A percentile compares a stretch with the other conserved stretches of the same genome.
These are phyloP conservation scores for Mellivora capensis DNA, from an alignment of 2,113 vertebrate genomes.

Conservation along the genomic window DNA sequence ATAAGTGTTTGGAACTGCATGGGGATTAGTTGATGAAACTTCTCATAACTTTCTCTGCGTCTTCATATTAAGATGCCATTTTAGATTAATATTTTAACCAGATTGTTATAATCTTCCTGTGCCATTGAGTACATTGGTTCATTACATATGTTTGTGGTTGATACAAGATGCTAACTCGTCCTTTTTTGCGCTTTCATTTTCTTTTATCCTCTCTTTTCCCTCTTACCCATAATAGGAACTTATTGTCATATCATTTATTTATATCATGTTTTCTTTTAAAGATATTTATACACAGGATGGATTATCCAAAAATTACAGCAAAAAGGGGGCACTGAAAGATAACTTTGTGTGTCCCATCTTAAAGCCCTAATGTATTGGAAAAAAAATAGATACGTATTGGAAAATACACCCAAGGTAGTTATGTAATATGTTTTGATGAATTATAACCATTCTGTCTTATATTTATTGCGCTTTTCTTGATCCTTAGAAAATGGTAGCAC, in stretches of 20 bases:
- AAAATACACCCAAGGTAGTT: conserved; percentile 55
- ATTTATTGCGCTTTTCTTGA: conserved; percentile 69
- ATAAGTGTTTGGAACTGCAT: not conserved
- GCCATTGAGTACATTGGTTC: not conserved
- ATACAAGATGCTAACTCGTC: not conserved
- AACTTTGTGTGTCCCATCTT: conserved; percentile 32
- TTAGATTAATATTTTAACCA: conserved; percentile 19
- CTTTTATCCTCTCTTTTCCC: not conserved
- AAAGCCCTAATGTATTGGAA: conserved; percentile 27
- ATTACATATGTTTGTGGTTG: conserved; percentile 25
- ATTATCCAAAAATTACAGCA: conserved; percentile 29
- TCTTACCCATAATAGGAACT: conserved; percentile 21
- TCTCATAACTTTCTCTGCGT: not conserved
- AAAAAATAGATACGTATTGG: conserved; percentile 47
- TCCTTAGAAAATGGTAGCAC: conserved; percentile 69
- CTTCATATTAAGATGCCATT: not conserved
- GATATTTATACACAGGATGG: not conserved
- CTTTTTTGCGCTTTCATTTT: conserved; percentile 26
- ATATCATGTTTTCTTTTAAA: conserved; percentile 38
- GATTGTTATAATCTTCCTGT: not conserved
- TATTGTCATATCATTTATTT: not conserved
- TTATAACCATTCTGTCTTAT: conserved; percentile 47
- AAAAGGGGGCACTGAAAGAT: not conserved
- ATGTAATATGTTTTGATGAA: conserved; percentile 68
- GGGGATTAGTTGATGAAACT: not conserved